phyloP scores from a whole-genome alignment of 1,140 invertebrate species.

The Gonioctena quinquepunctata region DNA sequence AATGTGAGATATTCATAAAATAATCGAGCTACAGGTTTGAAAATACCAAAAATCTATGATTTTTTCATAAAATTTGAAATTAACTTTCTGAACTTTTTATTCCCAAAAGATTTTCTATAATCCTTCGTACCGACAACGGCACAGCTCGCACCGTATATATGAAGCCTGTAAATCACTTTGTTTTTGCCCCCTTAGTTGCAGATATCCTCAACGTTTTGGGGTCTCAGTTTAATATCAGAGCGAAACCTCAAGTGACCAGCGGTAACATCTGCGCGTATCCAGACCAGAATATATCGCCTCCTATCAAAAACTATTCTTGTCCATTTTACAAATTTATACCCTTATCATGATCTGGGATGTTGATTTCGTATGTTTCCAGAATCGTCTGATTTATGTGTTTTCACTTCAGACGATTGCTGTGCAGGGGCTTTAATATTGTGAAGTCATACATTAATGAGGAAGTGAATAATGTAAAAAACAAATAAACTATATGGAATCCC shows the following conservation, averaged over 20 bases:
- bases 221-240: conserved; percentile 37
- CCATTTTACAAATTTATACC: conserved; percentile 38
- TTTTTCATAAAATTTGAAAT: too few species aligned
- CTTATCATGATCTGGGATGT: conserved; percentile 26
- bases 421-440: too few species aligned
- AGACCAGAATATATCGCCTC: conserved; percentile 35
- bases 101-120: background rate
- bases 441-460: too few species aligned
- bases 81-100: too few species aligned
- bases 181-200: background rate
- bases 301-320: conserved; percentile 41
- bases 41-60: too few species aligned
- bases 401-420: background rate
- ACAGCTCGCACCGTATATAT: background rate
- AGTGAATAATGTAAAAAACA: too few species aligned
- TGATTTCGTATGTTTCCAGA: background rate
- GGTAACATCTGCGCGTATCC: conserved; percentile 33
- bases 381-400: conserved; percentile 5
- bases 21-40: too few species aligned
- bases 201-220: conserved; percentile 5
- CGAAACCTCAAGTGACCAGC: conserved; percentile 36
- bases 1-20: too few species aligned
- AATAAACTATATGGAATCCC: too few species aligned
- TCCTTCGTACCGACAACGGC: background rate
- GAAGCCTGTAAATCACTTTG: background rate